Evolutionary conservation across 2,888 invertebrate species (phyloP), one percentile per base, ranked within the genome.

Genomic region (Agriopis marginaria): DNA sequence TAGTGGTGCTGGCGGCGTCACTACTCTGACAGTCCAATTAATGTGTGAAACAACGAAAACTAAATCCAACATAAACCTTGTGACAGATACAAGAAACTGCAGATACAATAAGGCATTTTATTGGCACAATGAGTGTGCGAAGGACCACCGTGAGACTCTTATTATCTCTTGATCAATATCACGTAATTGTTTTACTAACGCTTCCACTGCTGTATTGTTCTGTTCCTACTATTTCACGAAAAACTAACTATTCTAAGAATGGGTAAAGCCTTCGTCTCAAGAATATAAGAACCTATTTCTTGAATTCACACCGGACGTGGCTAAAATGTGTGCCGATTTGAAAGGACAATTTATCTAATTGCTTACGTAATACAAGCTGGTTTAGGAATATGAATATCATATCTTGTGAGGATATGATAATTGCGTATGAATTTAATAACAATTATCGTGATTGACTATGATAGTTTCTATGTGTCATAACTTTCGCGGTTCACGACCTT

Each of bases 101-200:
- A 67, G 64, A 67, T 70, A 63, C 9, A 42, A 66, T 63, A 70
- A 70, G n/a, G 63, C 49, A 61, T 44, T 47, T 54, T 51, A 63
- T 70, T 66, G 72, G 59, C 44, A 55, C 66, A 62, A 44, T 49
- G 39, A 53, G 45, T 65, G 64, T 70, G 71, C 51, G 70, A 72
- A 70, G 72, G 70, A 68, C 74, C 62, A 42, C 23, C 70, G 71
- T 76, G 77, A 53, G 76, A 76, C 63, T 40, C 32, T 44, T 14
- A 56, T 64, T 70, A 66, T 66, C 62, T 70, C 32, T 64, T 53
- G 77, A 77, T 78, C 70, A 55, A 75, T 77, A 78, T 77, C 77
- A 55, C 14, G 63, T 72, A 70, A 78, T 78, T 78, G 74, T 75
- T 74, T 58, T 61, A 68, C 51, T 68, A 71, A 51, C 55, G 50